A percentile compares a stretch with the other conserved stretches of the same genome.
phyloP scores from a whole-genome alignment of 1,140 invertebrate species.

The Apis florea region DNA sequence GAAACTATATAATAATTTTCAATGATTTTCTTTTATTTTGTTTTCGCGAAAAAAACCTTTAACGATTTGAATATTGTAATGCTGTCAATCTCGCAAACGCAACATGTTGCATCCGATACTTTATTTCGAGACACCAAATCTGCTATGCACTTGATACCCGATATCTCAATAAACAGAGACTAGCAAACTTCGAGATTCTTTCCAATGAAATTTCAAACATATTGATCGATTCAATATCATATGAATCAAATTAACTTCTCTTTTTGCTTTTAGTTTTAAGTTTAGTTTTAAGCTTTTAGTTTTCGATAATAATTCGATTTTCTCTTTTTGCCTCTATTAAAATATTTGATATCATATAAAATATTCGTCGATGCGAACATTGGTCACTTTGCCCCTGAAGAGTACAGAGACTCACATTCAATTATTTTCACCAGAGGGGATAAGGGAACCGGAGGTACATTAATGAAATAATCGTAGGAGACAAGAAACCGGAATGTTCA shows the following conservation, averaged over 20 bases:
- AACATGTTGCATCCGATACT: slow-evolving; percentile 9
- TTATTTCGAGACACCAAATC: slow-evolving; percentile 17
- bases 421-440: slow-evolving; percentile 12
- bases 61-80: not conserved
- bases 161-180: slow-evolving; percentile 25
- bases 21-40: too few species aligned
- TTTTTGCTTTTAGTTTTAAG: not conserved
- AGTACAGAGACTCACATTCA: not conserved
- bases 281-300: too few species aligned
- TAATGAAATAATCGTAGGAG: slow-evolving; percentile 46
- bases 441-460: slow-evolving; percentile 9
- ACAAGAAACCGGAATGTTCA: slow-evolving; percentile 48
- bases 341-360: not conserved
- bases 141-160: slow-evolving; percentile 16
- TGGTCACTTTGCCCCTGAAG: not conserved
- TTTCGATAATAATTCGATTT: slow-evolving; percentile 1
- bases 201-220: slow-evolving; percentile 27
- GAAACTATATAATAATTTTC: too few species aligned
- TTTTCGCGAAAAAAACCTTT: not conserved
- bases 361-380: not conserved
- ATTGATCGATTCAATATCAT: not conserved
- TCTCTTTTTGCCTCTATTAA: not conserved
- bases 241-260: not conserved
- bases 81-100: not conserved
- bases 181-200: not conserved